Evolutionary conservation across 2,113 vertebrate genomes (phyloP).

Genomic region (Caracal caracal): DNA sequence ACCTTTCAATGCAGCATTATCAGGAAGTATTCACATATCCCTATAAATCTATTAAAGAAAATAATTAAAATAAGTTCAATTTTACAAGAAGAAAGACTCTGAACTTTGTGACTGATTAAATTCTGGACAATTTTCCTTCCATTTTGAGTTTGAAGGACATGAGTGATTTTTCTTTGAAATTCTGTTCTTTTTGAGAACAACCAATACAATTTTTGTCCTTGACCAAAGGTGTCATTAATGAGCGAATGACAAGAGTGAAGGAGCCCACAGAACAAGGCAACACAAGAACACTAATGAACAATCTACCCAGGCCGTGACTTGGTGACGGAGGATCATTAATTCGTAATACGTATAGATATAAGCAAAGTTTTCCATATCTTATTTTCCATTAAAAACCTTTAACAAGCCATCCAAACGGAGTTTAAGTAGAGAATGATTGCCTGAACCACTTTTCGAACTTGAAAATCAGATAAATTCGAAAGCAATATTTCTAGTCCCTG

Average conservation of each 20-base stretch:
- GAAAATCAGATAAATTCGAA: not conserved
- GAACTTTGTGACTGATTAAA: conserved; percentile 13
- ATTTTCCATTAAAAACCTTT: not conserved
- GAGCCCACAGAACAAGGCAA: accelerated
- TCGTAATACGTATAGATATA: accelerated
- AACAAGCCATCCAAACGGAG: not conserved
- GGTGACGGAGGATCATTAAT: not conserved
- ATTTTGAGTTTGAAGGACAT: not conserved
- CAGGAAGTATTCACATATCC: not conserved
- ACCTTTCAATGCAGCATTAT: not conserved
- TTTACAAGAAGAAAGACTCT: not conserved
- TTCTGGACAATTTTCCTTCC: not conserved
- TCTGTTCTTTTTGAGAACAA: not conserved
- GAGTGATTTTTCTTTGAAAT: not conserved
- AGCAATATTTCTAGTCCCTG: not conserved
- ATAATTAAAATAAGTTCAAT: conserved; percentile 1
- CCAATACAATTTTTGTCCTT: not conserved
- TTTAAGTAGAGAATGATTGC: not conserved
- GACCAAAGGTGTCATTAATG: not conserved
- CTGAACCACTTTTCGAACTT: not conserved
- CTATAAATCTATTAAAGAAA: not conserved
- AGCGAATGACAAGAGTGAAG: not conserved
- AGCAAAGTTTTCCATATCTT: not conserved
- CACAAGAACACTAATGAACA: not conserved
- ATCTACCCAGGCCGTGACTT: not conserved